phyloP scores from a whole-genome alignment of 1,140 invertebrate genomes.

The Mycetomoellerius zeteki region DNA sequence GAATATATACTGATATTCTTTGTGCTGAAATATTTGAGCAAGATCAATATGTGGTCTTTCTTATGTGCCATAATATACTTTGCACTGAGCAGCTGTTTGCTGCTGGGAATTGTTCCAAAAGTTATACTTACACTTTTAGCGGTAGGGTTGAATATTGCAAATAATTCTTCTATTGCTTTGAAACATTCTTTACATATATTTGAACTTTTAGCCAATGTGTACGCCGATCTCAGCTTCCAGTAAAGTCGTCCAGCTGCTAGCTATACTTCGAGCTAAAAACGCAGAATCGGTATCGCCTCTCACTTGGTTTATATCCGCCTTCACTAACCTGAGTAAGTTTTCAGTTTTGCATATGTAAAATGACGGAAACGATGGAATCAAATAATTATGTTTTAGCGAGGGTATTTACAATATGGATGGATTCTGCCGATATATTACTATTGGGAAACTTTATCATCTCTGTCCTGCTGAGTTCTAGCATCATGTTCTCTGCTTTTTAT shows the following conservation, averaged over 20 bases:
- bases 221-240: slow-evolving; percentile 91
- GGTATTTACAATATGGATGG: slow-evolving; percentile 87
- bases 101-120: slow-evolving; percentile 87
- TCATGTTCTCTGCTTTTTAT: slow-evolving; percentile 83
- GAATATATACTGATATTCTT: slow-evolving; percentile 90
- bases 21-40: slow-evolving; percentile 88
- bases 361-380: background rate
- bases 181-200: background rate
- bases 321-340: slow-evolving; percentile 90
- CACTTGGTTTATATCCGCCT: slow-evolving; percentile 91
- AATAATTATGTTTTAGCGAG: slow-evolving; percentile 80
- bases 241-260: slow-evolving; percentile 90
- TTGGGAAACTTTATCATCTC: slow-evolving; percentile 86
- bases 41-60: slow-evolving; percentile 84
- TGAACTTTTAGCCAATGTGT: slow-evolving; percentile 88
- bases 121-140: slow-evolving; percentile 88
- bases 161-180: background rate
- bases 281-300: slow-evolving; percentile 89
- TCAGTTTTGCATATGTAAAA: background rate
- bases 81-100: slow-evolving; percentile 84
- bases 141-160: slow-evolving; percentile 85
- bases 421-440: slow-evolving; percentile 86
- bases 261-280: slow-evolving; percentile 89
- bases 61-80: slow-evolving; percentile 86
- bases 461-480: slow-evolving; percentile 82